Conservation (phyloP, 2,113 vertebrate genomes). For the Saguinus midas region DNA sequence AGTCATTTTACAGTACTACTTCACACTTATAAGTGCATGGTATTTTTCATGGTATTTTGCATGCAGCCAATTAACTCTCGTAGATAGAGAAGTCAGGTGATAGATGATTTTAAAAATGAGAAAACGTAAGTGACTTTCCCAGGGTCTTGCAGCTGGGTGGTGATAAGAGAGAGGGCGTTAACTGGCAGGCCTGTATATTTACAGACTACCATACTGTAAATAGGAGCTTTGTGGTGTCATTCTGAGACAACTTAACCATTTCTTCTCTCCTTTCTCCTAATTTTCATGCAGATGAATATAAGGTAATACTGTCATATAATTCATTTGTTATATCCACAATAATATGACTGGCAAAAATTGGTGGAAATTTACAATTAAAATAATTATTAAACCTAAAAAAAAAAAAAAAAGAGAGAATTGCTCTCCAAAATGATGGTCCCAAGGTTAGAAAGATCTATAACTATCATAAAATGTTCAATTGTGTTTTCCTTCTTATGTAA, state of each 20-base stretch:
- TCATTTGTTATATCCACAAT: background rate
- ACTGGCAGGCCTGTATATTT: background rate
- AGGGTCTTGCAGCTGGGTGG: background rate
- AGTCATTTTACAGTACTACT: slow-evolving; percentile 35
- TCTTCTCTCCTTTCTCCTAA: background rate
- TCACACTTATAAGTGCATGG: background rate
- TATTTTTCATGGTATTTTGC: slow-evolving; percentile 48
- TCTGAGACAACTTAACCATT: background rate
- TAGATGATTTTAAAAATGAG: slow-evolving; percentile 24
- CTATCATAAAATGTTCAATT: background rate
- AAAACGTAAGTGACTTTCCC: slow-evolving; percentile 3
- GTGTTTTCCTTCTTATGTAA: background rate
- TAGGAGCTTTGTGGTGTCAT: background rate
- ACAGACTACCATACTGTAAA: background rate
- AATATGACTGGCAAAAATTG: slow-evolving; percentile 39
- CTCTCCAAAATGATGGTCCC: background rate
- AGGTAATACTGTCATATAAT: slow-evolving; percentile 36
- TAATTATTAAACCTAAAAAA: background rate
- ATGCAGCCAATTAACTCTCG: background rate
- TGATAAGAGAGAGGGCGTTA: background rate
- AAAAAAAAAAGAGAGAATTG: too few relatives aligned
- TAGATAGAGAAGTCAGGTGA: background rate
- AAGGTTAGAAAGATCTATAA: background rate
- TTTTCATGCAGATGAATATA: slow-evolving; percentile 42
- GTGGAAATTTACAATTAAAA: slow-evolving; percentile 62